Conservation (phyloP, 2,797 vertebrate genomes). For the Mallotus villosus region DNA sequence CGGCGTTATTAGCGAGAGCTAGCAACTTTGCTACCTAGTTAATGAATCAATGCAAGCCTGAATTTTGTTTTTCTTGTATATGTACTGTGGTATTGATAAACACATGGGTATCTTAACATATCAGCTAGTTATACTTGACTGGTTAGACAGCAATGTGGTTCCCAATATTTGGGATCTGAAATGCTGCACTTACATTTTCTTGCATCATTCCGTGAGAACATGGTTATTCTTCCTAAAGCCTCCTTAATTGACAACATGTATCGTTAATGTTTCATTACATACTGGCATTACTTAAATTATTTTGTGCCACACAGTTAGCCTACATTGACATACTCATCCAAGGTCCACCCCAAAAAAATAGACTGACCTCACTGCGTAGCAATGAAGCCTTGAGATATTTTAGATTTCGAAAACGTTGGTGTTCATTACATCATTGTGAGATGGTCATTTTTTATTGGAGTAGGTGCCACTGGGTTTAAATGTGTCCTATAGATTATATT, state of each 20-base stretch:
- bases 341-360: too few relatives aligned
- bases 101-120: too few relatives aligned
- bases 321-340: neutral
- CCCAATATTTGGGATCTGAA: neutral
- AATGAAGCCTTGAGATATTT: too few relatives aligned
- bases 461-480: neutral
- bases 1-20: neutral
- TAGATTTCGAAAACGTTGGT: neutral
- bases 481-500: neutral
- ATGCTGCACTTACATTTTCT: neutral
- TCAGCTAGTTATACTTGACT: too few relatives aligned
- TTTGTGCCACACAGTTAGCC: neutral
- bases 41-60: neutral
- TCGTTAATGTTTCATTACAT: neutral
- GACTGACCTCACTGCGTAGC: too few relatives aligned
- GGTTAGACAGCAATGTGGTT: neutral
- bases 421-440: neutral
- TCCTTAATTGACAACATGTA: neutral
- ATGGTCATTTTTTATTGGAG: too few relatives aligned
- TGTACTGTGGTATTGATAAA: neutral
- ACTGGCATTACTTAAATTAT: neutral
- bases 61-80: neutral
- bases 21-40: slow-evolving; percentile 28
- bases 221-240: neutral
- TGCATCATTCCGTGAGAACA: neutral